phyloP scores from a whole-genome alignment of 2,888 invertebrate genomes.

The Spilarctia lutea region DNA sequence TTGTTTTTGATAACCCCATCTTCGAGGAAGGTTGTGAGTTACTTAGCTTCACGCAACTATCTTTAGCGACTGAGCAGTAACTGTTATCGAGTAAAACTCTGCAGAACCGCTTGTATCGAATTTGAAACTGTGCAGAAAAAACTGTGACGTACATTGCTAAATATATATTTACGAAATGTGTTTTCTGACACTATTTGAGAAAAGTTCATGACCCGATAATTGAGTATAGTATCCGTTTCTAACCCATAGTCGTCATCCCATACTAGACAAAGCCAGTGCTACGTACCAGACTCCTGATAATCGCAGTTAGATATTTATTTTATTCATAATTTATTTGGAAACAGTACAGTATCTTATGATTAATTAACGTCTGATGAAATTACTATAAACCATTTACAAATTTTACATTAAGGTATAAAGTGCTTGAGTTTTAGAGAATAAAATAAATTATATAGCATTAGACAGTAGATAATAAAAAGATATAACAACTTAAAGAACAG shows the following conservation, averaged over 20 bases:
- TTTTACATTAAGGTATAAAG: too few relatives aligned
- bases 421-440: too few relatives aligned
- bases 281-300: too few relatives aligned
- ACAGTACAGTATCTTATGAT: too few relatives aligned
- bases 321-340: too few relatives aligned
- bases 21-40: not conserved
- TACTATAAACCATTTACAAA: too few relatives aligned
- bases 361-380: too few relatives aligned
- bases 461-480: too few relatives aligned
- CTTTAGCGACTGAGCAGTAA: not conserved
- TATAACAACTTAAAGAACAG: too few relatives aligned
- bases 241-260: not conserved
- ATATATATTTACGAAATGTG: not conserved
- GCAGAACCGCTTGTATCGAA: not conserved
- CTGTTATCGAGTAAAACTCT: not conserved
- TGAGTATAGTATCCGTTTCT: not conserved
- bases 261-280: not conserved
- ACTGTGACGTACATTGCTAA: not conserved
- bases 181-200: not conserved
- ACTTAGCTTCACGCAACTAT: not conserved
- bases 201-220: not conserved
- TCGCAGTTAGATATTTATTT: too few relatives aligned
- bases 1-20: too few relatives aligned
- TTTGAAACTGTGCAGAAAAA: not conserved
- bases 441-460: too few relatives aligned